Evolutionary conservation across 2,797 vertebrate genomes (phyloP).

Genomic region (Molossus alvarezi): DNA sequence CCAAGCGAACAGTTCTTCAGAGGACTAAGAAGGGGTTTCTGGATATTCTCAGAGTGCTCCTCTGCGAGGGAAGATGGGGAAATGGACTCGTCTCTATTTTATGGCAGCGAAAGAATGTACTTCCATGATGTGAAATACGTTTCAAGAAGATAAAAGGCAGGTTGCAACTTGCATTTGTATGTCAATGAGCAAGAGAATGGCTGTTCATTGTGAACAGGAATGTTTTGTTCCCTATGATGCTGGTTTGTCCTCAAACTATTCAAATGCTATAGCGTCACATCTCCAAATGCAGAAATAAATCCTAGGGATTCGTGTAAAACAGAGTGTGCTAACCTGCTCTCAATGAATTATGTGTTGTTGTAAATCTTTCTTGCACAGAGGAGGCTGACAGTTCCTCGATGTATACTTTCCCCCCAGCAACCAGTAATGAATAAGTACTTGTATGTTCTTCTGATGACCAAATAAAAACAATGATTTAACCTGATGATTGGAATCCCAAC

Average conservation of each 20-base stretch:
- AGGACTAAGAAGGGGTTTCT: constrained; percentile 69
- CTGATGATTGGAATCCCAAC: constrained; percentile 76
- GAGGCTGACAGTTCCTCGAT: constrained; percentile 81
- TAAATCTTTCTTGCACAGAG: constrained; percentile 82
- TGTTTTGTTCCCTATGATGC: constrained; percentile 48
- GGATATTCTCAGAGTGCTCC: constrained; percentile 50
- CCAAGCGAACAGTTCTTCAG: constrained; percentile 58
- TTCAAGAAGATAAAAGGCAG: constrained; percentile 65
- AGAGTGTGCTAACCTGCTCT: constrained; percentile 82
- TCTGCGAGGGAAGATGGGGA: constrained; percentile 69
- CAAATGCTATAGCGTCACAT: constrained; percentile 29
- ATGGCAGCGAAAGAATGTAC: background rate
- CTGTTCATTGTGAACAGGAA: constrained; percentile 18
- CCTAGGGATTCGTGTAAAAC: constrained; percentile 65
- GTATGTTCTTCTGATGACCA: constrained; percentile 86
- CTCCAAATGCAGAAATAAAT: constrained; percentile 68
- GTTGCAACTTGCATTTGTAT: background rate
- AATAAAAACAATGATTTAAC: constrained; percentile 87
- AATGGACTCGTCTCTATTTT: constrained; percentile 65
- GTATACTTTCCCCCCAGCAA: constrained; percentile 78
- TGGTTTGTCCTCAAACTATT: constrained; percentile 42
- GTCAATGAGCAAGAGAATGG: background rate
- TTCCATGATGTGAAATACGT: background rate
- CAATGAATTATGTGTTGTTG: constrained; percentile 82
- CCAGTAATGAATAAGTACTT: constrained; percentile 84